These are phyloP conservation scores for Gorsachius goisagi DNA, from an alignment of 2,113 vertebrate genomes.

Conservation along the genomic window DNA sequence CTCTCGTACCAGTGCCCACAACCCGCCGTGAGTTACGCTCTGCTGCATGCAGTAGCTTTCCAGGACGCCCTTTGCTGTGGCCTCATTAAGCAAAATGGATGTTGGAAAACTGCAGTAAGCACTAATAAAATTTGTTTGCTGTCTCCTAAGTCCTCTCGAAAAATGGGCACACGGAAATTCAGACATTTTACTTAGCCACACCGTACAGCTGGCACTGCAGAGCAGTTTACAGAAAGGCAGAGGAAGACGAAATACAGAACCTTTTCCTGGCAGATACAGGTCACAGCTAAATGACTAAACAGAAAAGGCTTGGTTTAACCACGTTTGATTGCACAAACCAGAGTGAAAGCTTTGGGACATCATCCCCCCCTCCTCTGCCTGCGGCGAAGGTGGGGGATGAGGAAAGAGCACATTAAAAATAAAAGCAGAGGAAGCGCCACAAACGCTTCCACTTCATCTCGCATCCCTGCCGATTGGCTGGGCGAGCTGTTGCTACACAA, in stretches of 20 bases:
- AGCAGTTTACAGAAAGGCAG: background rate
- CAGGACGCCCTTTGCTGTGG: background rate
- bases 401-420: background rate
- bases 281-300: background rate
- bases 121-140: background rate
- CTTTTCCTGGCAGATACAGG: background rate
- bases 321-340: background rate
- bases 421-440: background rate
- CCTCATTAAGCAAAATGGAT: background rate
- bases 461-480: background rate
- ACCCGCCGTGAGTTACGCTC: rapidly evolving
- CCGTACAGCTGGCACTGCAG: background rate
- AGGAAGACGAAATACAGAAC: background rate
- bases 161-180: background rate
- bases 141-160: background rate
- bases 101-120: background rate
- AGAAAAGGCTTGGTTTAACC: background rate
- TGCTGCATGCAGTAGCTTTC: background rate
- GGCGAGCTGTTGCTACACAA: background rate
- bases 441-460: background rate
- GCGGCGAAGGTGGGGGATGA: background rate
- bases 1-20: rapidly evolving
- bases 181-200: background rate
- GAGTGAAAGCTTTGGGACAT: background rate
- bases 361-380: background rate